Evolutionary conservation across 2,888 invertebrate species (phyloP), one percentile per base, ranked within the genome.

Genomic region (Agrochola lychnidis): DNA sequence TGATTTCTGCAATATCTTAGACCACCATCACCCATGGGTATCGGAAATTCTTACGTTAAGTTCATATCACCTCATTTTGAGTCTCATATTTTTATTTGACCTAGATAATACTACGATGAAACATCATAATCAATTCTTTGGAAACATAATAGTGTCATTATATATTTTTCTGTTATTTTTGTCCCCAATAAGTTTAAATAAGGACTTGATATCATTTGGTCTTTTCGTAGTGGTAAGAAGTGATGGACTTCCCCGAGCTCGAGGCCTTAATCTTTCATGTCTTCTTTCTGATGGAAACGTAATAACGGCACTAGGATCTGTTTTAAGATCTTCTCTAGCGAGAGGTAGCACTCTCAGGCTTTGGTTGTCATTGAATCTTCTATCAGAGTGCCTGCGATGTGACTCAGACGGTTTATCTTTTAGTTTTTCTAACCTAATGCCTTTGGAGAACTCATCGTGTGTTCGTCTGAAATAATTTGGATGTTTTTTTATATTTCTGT

Each of bases 111-210:
- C 36, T 36, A n/a, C 14, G 19, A 56, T 12, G 53, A 12, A 10
- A n/a, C 6, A 56, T 22, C 42, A 42, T 48, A 14, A 16, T 66
- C 59, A 70, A 57, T 67, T 10, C 0, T 36, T 56, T 68, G 53
- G 59, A 71, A 81, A 72, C 40, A 68, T 59, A 25, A 83, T 68
- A 25, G 57, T 68, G 7, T 78, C 30, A 48, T 79, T 64, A 45
- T 40, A 74, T 1, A 59, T 25, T 48, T 25, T 12, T 25, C 9
- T n/a, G 16, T 22, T 5, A 25, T 14, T 53, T 79, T 9, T 51
- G 9, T 25, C 4, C 42, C 40, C 19, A 62, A 3, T 53, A 40
- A 10, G 7, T 0, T n/a, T 30, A 22, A 48, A 12, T 45, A 6
- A 14, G 19, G 42, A 19, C 4, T 48, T 5, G 6, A n/a, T 30